A percentile compares a stretch with the other conserved stretches of the same genome.
Evolutionary conservation across 2,113 vertebrate species (phyloP).

Genomic region (Pluvianellus socialis): DNA sequence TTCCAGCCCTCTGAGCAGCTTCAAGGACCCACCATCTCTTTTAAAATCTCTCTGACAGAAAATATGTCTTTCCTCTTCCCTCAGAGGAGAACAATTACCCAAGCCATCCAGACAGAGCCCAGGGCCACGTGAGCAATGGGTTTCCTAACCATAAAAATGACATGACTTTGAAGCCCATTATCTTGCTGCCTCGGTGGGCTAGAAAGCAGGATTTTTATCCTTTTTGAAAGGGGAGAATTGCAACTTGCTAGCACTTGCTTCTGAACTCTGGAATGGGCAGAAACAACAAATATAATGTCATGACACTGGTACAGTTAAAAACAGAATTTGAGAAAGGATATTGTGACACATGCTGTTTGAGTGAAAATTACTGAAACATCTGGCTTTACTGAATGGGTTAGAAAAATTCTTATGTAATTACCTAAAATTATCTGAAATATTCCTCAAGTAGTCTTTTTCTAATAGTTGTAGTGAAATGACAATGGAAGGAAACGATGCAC

Average conservation of each 20-base stretch:
- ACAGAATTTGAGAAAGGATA: not conserved
- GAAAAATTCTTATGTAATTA: not conserved
- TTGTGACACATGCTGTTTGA: not conserved
- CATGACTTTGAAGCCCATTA: not conserved
- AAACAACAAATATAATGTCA: not conserved
- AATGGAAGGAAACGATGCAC: not conserved
- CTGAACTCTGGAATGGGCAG: not conserved
- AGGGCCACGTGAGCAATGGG: not conserved
- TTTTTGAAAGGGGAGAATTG: not conserved
- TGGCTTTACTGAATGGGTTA: not conserved
- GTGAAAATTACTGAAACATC: not conserved
- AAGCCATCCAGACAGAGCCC: fast-evolving
- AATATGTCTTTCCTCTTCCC: not conserved
- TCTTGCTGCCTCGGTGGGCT: not conserved
- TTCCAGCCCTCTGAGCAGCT: not conserved
- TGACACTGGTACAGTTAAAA: not conserved
- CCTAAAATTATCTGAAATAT: not conserved
- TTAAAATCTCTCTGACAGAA: not conserved
- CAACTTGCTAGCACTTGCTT: not conserved
- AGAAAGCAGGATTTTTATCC: not conserved
- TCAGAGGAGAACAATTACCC: not conserved
- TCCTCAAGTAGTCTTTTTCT: not conserved
- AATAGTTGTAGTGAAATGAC: not conserved
- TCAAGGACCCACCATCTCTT: not conserved
- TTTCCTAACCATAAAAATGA: not conserved